These are phyloP conservation scores for Microdon myrmicae DNA, from an alignment of 2,888 invertebrate genomes.

Conservation along the genomic window DNA sequence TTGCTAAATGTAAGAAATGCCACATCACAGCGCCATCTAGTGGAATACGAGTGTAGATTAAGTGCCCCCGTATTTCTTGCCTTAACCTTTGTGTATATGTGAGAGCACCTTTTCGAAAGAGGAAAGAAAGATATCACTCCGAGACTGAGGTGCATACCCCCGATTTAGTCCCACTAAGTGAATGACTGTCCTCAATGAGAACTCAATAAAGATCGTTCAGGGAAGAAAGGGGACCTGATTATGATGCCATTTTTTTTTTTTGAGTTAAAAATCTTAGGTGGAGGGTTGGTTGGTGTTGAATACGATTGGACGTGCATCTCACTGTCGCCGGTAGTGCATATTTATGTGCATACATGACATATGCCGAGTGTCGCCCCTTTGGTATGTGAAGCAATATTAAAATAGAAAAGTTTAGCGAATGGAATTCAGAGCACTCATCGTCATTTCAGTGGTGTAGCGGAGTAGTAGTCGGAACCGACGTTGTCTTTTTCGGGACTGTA, in stretches of 20 bases:
- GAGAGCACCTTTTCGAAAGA: no score
- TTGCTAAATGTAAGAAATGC: no score
- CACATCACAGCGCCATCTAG: slow-evolving; percentile 29
- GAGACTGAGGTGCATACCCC: slow-evolving; percentile 35
- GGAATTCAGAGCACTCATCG: slow-evolving; percentile 52
- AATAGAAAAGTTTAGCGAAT: slow-evolving; percentile 51
- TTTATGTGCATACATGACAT: slow-evolving; percentile 20
- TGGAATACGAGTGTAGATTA: slow-evolving; percentile 32
- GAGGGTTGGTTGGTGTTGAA: no score
- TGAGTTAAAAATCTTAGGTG: no score
- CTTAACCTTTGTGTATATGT: slow-evolving; percentile 49
- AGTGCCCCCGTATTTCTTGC: slow-evolving; percentile 33
- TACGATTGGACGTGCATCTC: slow-evolving; percentile 33
- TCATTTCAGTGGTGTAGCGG: slow-evolving; percentile 31
- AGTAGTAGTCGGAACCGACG: slow-evolving; percentile 19
- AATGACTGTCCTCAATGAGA: slow-evolving; percentile 49
- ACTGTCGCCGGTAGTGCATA: slow-evolving; percentile 29
- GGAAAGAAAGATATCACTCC: no score
- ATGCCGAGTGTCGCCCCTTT: slow-evolving; percentile 41
- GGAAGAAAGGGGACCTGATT: slow-evolving; percentile 11
- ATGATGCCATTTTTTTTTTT: slow-evolving; percentile 24
- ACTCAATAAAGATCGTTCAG: slow-evolving; percentile 12
- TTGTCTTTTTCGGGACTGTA: slow-evolving; percentile 32
- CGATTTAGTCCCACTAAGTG: slow-evolving; percentile 32
- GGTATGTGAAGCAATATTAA: slow-evolving; percentile 49